Percentiles rank a stretch among this genome's conserved stretches.
These are phyloP conservation scores for Alca torda DNA, from an alignment of 2,797 vertebrate genomes.

Conservation along the genomic window DNA sequence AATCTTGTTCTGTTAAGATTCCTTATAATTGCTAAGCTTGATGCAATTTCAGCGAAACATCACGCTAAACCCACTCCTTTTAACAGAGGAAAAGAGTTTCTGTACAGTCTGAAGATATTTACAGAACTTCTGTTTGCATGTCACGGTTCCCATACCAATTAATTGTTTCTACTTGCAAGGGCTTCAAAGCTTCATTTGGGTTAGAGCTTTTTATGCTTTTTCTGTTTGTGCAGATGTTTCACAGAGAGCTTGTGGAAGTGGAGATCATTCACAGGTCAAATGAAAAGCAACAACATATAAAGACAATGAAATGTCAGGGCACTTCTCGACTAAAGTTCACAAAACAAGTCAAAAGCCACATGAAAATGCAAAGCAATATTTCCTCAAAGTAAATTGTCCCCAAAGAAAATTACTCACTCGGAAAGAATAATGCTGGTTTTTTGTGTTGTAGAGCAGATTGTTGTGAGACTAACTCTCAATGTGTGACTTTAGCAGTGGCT, in stretches of 20 bases:
- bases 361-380: background rate
- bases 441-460: background rate
- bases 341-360: background rate
- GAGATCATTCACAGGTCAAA: background rate
- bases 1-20: background rate
- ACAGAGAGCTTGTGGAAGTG: background rate
- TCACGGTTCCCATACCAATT: background rate
- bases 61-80: background rate
- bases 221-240: background rate
- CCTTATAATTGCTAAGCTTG: background rate
- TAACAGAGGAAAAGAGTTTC: background rate
- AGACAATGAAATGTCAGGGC: background rate
- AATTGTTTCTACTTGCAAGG: background rate
- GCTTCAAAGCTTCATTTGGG: background rate
- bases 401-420: background rate
- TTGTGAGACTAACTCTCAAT: background rate
- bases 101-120: background rate
- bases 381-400: background rate
- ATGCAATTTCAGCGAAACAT: background rate
- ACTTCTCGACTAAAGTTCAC: background rate
- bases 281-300: background rate
- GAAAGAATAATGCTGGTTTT: background rate
- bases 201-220: background rate
- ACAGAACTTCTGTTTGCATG: background rate
- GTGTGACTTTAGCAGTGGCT: background rate